Percentiles rank a stretch among this genome's conserved stretches.
Evolutionary conservation across 2,113 vertebrate species (phyloP).

Genomic region (Tretioscincus oriximinensis): DNA sequence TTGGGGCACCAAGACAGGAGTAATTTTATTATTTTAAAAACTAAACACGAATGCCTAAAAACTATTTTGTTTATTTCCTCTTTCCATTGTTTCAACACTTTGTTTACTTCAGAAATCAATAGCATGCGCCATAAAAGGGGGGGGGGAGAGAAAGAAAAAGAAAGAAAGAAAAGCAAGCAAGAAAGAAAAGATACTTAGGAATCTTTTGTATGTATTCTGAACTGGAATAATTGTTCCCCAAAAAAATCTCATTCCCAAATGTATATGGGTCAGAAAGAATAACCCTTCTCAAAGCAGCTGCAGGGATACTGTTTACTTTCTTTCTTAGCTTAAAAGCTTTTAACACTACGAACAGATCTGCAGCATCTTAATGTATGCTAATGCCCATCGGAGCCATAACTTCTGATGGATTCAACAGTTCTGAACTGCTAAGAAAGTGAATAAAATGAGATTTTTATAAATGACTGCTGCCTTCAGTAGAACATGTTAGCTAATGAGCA

Average conservation of each 20-base stretch:
- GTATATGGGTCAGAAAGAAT: conserved; percentile 53
- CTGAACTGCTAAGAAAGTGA: conserved; percentile 63
- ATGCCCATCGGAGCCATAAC: conserved; percentile 67
- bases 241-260: conserved; percentile 60
- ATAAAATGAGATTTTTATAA: conserved; percentile 66
- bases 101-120: conserved; percentile 20
- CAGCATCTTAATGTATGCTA: conserved; percentile 67
- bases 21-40: not conserved
- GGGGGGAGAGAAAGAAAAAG: conserved; percentile 16
- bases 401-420: conserved; percentile 70
- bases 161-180: not conserved
- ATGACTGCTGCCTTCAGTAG: conserved; percentile 47
- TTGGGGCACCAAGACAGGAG: not conserved
- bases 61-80: conserved; percentile 14
- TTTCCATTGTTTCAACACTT: not conserved
- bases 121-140: not conserved
- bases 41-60: not conserved
- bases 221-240: conserved; percentile 51
- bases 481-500: conserved; percentile 60
- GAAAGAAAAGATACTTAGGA: conserved; percentile 3
- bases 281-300: conserved; percentile 62
- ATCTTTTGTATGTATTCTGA: not conserved
- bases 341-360: conserved; percentile 61
- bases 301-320: conserved; percentile 64
- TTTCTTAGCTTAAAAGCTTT: conserved; percentile 67